These are phyloP conservation scores for Phyto melanocephala DNA, from an alignment of 2,888 invertebrate species.

Conservation along the genomic window DNA sequence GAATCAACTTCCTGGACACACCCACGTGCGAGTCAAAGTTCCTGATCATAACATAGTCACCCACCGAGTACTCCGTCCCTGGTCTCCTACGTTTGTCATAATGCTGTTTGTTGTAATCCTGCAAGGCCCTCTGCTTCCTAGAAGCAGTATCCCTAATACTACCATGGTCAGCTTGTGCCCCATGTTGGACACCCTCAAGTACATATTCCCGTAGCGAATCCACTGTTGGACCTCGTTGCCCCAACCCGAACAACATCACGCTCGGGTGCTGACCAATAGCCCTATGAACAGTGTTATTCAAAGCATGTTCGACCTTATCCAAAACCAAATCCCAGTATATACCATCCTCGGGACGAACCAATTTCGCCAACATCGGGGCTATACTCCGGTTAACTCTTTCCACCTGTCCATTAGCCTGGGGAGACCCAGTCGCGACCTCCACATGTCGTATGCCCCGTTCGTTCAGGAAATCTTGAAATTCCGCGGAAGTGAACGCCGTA, in stretches of 20 bases:
- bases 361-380: neutral
- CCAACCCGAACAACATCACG: neutral
- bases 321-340: no score
- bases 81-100: conserved; percentile 10
- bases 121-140: neutral
- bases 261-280: no score
- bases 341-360: neutral
- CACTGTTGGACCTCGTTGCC: conserved; percentile 4
- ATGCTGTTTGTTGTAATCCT: conserved; percentile 32
- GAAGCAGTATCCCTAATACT: neutral
- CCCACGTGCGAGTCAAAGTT: no score
- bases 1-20: conserved; percentile 41
- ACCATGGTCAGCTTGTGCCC: neutral
- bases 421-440: neutral
- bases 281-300: neutral
- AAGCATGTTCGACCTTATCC: neutral
- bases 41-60: conserved; percentile 35
- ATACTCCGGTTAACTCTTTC: neutral
- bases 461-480: neutral
- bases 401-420: neutral
- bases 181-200: neutral
- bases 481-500: neutral
- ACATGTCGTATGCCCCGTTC: neutral
- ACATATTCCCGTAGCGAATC: conserved; percentile 14
- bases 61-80: conserved; percentile 10